These are phyloP conservation scores for Leptobrachium leishanense DNA, from an alignment of 2,113 vertebrate genomes.

Conservation along the genomic window DNA sequence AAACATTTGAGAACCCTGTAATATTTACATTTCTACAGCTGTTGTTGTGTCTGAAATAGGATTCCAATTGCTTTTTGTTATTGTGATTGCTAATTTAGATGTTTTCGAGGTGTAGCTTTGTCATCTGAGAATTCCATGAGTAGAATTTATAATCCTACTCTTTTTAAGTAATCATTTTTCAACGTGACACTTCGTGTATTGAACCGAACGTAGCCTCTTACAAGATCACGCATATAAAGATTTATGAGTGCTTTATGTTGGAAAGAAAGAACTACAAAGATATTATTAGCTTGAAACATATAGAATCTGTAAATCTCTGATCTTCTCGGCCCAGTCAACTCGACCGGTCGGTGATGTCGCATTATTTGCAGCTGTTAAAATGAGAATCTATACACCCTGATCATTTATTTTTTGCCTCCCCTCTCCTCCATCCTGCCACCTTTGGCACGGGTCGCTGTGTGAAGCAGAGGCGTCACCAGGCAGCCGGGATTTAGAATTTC, in stretches of 20 bases:
- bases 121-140: slow-evolving; percentile 3
- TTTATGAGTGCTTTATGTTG: not conserved
- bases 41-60: not conserved
- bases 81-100: not conserved
- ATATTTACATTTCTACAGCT: not conserved
- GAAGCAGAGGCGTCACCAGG: too few species aligned
- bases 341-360: too few species aligned
- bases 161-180: slow-evolving; percentile 21
- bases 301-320: not conserved
- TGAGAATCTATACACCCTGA: too few species aligned
- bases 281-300: not conserved
- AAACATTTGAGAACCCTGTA: not conserved
- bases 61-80: not conserved
- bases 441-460: too few species aligned
- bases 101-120: not conserved
- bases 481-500: too few species aligned
- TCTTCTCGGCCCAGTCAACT: too few species aligned
- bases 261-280: not conserved
- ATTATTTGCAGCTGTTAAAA: too few species aligned
- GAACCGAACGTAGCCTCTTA: not conserved
- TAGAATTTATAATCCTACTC: slow-evolving; percentile 11
- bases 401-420: too few species aligned
- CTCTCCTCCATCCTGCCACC: too few species aligned
- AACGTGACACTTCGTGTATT: slow-evolving; percentile 15
- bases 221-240: slow-evolving; percentile 15